phyloP scores from a whole-genome alignment of 2,888 invertebrate genomes.

The Melangyna quadrimaculata region DNA sequence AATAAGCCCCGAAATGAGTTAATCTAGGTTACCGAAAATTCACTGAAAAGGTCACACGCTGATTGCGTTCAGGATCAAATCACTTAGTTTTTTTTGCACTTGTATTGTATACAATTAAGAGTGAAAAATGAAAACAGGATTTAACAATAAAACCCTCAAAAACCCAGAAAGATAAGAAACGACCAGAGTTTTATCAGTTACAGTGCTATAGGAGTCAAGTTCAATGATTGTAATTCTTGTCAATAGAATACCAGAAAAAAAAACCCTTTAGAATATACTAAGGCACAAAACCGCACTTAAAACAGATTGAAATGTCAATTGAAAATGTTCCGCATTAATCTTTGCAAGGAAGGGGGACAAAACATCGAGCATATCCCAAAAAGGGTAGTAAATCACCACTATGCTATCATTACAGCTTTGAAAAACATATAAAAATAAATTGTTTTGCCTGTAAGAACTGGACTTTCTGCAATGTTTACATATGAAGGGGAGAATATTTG shows the following conservation, averaged over 20 bases:
- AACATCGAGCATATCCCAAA: conserved; percentile 5
- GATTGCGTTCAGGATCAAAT: conserved; percentile 25
- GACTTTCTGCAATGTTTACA: conserved; percentile 38
- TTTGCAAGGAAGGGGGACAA: not conserved
- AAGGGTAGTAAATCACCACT: not conserved
- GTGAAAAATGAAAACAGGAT: conserved; percentile 10
- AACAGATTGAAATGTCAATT: conserved; percentile 55
- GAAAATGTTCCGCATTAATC: conserved; percentile 24
- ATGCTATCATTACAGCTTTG: conserved; percentile 19
- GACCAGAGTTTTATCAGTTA: conserved; percentile 24
- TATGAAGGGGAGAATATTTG: conserved; percentile 17
- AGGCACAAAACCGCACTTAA: conserved; percentile 40
- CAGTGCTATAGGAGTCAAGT: not conserved
- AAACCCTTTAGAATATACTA: not conserved
- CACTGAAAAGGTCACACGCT: conserved; percentile 45
- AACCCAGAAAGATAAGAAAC: conserved; percentile 22
- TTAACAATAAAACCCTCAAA: not conserved
- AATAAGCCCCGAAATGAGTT: not conserved
- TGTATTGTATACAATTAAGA: not conserved
- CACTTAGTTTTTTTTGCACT: not conserved
- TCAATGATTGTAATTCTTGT: conserved; percentile 24
- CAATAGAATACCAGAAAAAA: not conserved
- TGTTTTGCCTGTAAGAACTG: not conserved
- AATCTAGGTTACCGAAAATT: conserved; percentile 26
- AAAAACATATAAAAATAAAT: conserved; percentile 6